These are phyloP conservation scores for Enhydra lutris DNA, from an alignment of 2,113 vertebrate species.

Conservation along the genomic window DNA sequence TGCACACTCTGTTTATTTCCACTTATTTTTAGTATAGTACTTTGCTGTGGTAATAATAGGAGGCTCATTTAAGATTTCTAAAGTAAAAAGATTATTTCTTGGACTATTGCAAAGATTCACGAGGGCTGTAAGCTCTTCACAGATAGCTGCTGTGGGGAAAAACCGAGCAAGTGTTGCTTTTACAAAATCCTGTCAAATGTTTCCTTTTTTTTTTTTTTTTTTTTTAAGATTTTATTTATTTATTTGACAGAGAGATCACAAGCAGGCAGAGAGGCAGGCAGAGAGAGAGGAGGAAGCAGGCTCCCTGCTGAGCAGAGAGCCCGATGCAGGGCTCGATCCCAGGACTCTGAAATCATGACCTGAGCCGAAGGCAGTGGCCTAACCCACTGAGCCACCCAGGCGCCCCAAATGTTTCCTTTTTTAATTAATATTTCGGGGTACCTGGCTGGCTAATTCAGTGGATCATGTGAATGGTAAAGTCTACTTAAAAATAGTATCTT, in stretches of 20 bases:
- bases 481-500: neutral
- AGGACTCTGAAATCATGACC: too few species aligned
- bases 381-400: too few species aligned
- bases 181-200: neutral
- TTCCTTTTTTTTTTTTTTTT: slow-evolving; percentile 6
- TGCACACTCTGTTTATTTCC: neutral
- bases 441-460: neutral
- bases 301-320: too few species aligned
- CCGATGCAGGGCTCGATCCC: too few species aligned
- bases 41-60: neutral
- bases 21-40: neutral
- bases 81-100: slow-evolving; percentile 5
- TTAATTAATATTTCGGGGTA: neutral
- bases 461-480: neutral
- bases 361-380: too few species aligned
- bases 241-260: too few species aligned
- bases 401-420: neutral
- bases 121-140: neutral
- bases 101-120: neutral
- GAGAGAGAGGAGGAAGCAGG: too few species aligned
- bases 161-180: neutral
- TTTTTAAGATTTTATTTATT: too few species aligned
- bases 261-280: too few species aligned
- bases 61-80: slow-evolving; percentile 12
- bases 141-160: neutral